Conservation (phyloP, 2,888 invertebrate species). For the Lepidochrysops patricia region DNA sequence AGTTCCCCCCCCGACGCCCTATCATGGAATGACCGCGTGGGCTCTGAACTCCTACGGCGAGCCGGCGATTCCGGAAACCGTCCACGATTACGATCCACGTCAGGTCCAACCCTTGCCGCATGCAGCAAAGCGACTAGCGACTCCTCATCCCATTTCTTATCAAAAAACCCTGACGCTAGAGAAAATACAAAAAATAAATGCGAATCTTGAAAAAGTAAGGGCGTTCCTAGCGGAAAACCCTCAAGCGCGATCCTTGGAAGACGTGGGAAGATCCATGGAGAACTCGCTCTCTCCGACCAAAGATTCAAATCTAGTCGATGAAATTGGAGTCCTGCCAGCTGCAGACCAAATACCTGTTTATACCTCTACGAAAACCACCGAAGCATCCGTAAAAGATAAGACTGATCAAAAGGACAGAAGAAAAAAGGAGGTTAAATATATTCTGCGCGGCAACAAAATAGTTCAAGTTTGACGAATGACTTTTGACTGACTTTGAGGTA, state of each 20-base stretch:
- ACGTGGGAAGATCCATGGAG: constrained; percentile 40
- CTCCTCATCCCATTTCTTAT: constrained; percentile 26
- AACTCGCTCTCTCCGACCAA: constrained; percentile 40
- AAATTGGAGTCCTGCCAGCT: constrained; percentile 60
- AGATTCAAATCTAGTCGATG: constrained; percentile 59
- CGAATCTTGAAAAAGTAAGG: constrained; percentile 51
- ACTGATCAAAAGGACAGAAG: constrained; percentile 45
- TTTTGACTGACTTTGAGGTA: constrained; percentile 36
- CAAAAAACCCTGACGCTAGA: constrained; percentile 46
- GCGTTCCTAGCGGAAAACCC: constrained; percentile 37
- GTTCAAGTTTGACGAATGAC: constrained; percentile 62
- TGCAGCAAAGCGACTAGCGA: constrained; percentile 43
- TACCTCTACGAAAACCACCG: constrained; percentile 34
- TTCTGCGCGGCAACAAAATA: constrained; percentile 67
- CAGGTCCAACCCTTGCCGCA: constrained; percentile 41
- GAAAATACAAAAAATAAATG: constrained; percentile 59
- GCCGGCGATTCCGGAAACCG: constrained; percentile 51
- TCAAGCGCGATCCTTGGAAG: constrained; percentile 54
- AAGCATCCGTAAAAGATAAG: constrained; percentile 36
- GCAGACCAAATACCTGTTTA: constrained; percentile 48
- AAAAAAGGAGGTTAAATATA: constrained; percentile 58
- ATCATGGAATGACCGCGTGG: constrained; percentile 33
- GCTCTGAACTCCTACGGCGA: constrained; percentile 63
- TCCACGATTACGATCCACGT: constrained; percentile 47
- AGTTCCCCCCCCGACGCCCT: constrained; percentile 40